Evolutionary conservation across 2,797 vertebrate genomes (phyloP).

Genomic region (Phoxinus dragarum): DNA sequence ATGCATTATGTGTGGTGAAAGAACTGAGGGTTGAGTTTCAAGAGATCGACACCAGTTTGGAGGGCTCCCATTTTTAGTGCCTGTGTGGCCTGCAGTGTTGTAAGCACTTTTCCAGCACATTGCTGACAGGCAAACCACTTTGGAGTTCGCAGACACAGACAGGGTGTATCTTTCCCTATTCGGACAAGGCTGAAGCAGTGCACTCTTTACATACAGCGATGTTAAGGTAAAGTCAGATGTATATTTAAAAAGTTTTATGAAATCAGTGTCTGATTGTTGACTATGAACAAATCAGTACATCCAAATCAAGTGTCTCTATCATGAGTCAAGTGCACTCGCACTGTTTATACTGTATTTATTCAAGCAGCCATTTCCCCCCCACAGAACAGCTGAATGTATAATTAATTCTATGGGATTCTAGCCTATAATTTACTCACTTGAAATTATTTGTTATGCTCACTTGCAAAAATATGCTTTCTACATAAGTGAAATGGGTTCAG

Average conservation of each 20-base stretch:
- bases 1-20: constrained; percentile 74
- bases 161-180: constrained; percentile 11
- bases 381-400: constrained; percentile 65
- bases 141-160: constrained; percentile 2
- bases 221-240: constrained; percentile 10
- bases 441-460: constrained; percentile 70
- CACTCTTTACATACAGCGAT: neutral
- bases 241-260: constrained; percentile 23
- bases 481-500: constrained; percentile 57
- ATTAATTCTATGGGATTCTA: constrained; percentile 62
- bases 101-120: constrained; percentile 43
- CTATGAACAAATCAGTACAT: constrained; percentile 50
- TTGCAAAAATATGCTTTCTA: constrained; percentile 60
- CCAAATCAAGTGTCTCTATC: constrained; percentile 52
- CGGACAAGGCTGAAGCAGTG: constrained; percentile 16
- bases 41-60: constrained; percentile 51
- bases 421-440: constrained; percentile 54
- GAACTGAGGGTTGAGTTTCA: constrained; percentile 38
- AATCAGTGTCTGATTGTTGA: constrained; percentile 49
- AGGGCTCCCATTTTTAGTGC: constrained; percentile 39
- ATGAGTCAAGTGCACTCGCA: constrained; percentile 32
- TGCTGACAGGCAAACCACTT: constrained; percentile 44
- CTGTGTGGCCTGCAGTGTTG: constrained; percentile 44
- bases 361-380: constrained; percentile 49
- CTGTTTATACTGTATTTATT: constrained; percentile 53